phyloP scores from a whole-genome alignment of 2,797 vertebrate species.

The Eulemur rubriventer region DNA sequence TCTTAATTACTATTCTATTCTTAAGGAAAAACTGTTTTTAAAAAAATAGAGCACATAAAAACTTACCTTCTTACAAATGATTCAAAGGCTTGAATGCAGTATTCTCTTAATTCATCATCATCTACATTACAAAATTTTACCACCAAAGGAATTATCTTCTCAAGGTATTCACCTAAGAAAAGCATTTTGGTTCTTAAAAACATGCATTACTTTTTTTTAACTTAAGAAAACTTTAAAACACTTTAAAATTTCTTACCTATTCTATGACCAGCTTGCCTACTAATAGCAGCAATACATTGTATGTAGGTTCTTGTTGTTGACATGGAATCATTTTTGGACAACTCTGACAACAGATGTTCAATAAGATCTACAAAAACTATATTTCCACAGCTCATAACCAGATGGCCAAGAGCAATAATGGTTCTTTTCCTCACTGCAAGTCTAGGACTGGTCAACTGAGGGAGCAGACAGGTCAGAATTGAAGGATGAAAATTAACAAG shows the following conservation, averaged over 20 bases:
- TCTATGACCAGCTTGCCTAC: conserved; percentile 98
- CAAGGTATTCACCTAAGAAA: conserved; percentile 93
- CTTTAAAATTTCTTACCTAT: conserved; percentile 91
- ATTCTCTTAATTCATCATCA: conserved; percentile 97
- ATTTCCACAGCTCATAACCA: conserved; percentile 99
- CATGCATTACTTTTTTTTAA: background rate
- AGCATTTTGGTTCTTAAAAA: conserved; percentile 72
- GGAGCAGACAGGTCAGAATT: conserved; percentile 98
- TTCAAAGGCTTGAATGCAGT: conserved; percentile 99
- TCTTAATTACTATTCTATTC: background rate
- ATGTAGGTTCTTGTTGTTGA: conserved; percentile 99
- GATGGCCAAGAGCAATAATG: conserved; percentile 98
- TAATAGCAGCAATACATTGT: conserved; percentile 99
- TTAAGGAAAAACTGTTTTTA: background rate
- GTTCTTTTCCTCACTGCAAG: conserved; percentile 98
- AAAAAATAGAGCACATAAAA: conserved; percentile 31
- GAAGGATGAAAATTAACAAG: conserved; percentile 99
- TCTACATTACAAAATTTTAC: conserved; percentile 99
- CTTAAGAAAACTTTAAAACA: conserved; percentile 42
- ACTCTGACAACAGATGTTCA: conserved; percentile 97
- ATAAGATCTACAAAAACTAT: conserved; percentile 99
- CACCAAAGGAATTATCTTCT: conserved; percentile 98
- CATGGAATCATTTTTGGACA: conserved; percentile 98
- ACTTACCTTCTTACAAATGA: conserved; percentile 97
- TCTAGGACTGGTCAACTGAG: conserved; percentile 98